Percentiles rank a stretch among this genome's conserved stretches.
Conservation (phyloP, 2,113 vertebrate species). For the Regulus satrapa region DNA sequence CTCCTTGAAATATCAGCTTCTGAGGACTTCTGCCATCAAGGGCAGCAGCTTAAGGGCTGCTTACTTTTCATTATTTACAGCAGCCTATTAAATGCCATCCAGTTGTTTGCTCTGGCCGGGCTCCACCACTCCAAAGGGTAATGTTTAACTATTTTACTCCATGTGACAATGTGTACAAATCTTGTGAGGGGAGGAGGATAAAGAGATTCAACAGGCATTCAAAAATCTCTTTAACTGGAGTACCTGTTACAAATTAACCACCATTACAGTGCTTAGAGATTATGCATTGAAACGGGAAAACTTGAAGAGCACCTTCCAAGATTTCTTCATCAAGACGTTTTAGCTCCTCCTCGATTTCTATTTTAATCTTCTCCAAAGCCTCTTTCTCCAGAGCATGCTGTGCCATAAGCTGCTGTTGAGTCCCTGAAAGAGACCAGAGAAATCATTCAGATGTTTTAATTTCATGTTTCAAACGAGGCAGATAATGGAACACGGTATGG, state of each 20-base stretch:
- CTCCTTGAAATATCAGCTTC: neutral
- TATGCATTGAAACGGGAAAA: slow-evolving; percentile 5
- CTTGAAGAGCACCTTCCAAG: slow-evolving; percentile 72
- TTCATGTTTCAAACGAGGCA: neutral
- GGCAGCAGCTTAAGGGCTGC: neutral
- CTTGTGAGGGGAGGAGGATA: neutral
- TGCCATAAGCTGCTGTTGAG: slow-evolving; percentile 49
- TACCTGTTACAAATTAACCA: slow-evolving; percentile 39
- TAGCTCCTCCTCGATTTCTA: slow-evolving; percentile 84
- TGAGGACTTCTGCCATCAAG: neutral
- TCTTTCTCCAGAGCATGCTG: slow-evolving; percentile 66
- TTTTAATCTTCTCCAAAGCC: slow-evolving; percentile 77
- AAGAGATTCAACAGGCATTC: neutral
- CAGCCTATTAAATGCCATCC: neutral
- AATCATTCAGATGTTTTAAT: neutral
- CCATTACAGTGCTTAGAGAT: neutral
- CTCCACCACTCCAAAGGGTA: neutral
- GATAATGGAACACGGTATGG: neutral
- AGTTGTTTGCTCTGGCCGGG: slow-evolving; percentile 26
- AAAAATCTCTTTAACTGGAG: slow-evolving; percentile 7
- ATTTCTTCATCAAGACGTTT: slow-evolving; percentile 87
- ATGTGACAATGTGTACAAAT: neutral
- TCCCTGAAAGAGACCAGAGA: slow-evolving; percentile 62
- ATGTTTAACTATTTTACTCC: neutral
- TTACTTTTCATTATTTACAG: slow-evolving; percentile 44